Base-by-base conservation (phyloP, 2,888 invertebrate genomes). In the Ctena decussata region DNA sequence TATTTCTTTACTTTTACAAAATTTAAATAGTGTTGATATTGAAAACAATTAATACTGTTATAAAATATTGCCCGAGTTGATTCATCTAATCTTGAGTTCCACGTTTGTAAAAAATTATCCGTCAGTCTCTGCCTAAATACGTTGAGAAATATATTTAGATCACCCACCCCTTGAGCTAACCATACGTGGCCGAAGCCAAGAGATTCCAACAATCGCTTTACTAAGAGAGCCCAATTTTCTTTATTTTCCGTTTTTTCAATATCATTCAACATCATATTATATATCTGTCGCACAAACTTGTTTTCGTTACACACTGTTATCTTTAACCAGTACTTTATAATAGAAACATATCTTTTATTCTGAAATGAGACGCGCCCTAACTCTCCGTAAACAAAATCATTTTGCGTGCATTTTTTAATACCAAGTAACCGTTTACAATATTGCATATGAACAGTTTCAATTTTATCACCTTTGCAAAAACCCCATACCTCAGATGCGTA, bases 321-420 rank as follows among this genome's bases (percentile, higher is more conserved):
- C 30, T 60, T 60, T n/a, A 60, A 60, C 60, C 60, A 60, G n/a
- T 60, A 60, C n/a, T 60, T 60, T 8, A 60, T n/a, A 27, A 60
- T 60, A 8, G n/a, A 12, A 11, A 60, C 8, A 30, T 12, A 60
- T n/a, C 60, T 60, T 12, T 27, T 30, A 60, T 27, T 60, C 12
- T 27, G 60, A n/a, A 60, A 27, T 12, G 60, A 30, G 8, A n/a
- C n/a, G 8, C 60, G 8, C 24, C 60, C 60, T 12, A 60, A n/a
- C n/a, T 60, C 60, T 12, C 60, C 60, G n/a, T 60, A 60, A 60
- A 60, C 60, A 60, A 60, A 30, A 60, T 60, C 60, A 30, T 60
- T 60, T 30, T 60, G 60, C 8, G 60, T 60, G n/a, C 60, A 60
- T n/a, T 60, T 30, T 60, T 60, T 60, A 12, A 60, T n/a, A n/a